These are phyloP conservation scores for Phyllostomus discolor DNA, from an alignment of 2,113 vertebrate genomes.

Conservation along the genomic window DNA sequence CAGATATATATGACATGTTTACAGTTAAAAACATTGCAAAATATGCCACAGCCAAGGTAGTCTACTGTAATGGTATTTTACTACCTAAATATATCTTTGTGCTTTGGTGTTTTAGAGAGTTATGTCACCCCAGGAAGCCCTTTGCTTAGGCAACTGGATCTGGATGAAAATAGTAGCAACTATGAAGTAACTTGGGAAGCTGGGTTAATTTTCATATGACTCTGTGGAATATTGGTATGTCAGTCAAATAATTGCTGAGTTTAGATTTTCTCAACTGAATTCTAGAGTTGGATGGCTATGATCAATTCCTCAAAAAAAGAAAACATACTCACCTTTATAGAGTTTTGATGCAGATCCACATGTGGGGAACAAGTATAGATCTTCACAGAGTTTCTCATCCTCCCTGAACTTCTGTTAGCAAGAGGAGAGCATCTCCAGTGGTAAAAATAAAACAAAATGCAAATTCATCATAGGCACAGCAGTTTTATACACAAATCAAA, in stretches of 20 bases:
- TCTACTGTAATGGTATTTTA: not conserved
- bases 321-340: slow-evolving; percentile 51
- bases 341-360: slow-evolving; percentile 22
- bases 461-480: slow-evolving; percentile 38
- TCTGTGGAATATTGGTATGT: not conserved
- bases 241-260: slow-evolving; percentile 51
- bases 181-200: not conserved
- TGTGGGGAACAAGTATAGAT: not conserved
- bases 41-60: not conserved
- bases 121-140: not conserved
- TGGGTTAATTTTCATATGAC: slow-evolving; percentile 32
- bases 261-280: slow-evolving; percentile 52
- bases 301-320: slow-evolving; percentile 42
- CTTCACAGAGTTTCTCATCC: not conserved
- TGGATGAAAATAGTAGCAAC: slow-evolving; percentile 21
- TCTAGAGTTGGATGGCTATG: not conserved
- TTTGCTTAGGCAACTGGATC: not conserved
- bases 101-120: not conserved
- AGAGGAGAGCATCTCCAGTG: slow-evolving; percentile 1
- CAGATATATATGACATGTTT: not conserved
- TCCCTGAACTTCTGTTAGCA: not conserved
- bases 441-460: slow-evolving; percentile 50
- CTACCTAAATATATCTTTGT: slow-evolving; percentile 6
- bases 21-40: not conserved
- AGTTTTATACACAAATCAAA: slow-evolving; percentile 62